phyloP scores from a whole-genome alignment of 2,113 vertebrate genomes.

The Sorex fumeus region DNA sequence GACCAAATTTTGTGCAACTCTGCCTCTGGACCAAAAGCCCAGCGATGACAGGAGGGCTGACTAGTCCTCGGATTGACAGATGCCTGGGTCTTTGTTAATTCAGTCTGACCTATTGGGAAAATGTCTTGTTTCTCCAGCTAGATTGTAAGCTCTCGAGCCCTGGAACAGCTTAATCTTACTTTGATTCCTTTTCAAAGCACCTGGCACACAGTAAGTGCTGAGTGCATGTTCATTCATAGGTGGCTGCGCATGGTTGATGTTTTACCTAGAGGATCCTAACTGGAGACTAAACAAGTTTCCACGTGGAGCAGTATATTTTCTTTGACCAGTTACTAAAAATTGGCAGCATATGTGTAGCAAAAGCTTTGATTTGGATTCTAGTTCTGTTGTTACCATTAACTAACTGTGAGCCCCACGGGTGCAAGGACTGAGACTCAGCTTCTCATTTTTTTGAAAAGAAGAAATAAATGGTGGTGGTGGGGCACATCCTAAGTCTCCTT shows the following conservation, averaged over 20 bases:
- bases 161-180: not conserved
- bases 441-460: not conserved
- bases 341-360: not conserved
- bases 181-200: not conserved
- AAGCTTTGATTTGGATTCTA: not conserved
- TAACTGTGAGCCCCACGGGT: not conserved
- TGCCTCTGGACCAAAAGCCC: not conserved
- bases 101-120: not conserved
- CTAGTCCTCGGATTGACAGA: too few relatives aligned
- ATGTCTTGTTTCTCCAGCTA: not conserved
- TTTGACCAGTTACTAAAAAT: not conserved
- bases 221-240: too few relatives aligned
- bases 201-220: not conserved
- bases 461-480: not conserved
- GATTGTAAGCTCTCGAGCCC: not conserved
- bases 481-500: not conserved
- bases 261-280: too few relatives aligned
- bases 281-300: not conserved
- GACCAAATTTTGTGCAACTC: not conserved
- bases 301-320: not conserved
- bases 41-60: too few relatives aligned
- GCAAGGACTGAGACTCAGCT: too few relatives aligned
- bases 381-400: not conserved
- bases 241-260: too few relatives aligned
- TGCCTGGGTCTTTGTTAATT: fast-evolving